Evolutionary conservation across 2,113 vertebrate genomes (phyloP).

Genomic region (Murina feae): DNA sequence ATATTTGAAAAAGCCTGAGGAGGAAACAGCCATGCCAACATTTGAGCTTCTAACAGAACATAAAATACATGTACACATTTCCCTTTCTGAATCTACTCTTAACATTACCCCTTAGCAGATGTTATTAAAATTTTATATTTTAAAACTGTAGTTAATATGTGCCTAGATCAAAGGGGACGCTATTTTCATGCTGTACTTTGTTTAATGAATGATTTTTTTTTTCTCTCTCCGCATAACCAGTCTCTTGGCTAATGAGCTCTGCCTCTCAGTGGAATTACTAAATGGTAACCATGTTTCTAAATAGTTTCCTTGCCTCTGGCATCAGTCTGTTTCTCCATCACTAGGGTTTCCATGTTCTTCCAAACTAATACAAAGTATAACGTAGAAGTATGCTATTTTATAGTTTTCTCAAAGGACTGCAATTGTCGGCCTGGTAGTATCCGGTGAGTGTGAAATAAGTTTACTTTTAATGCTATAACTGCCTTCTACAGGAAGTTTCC

Average conservation of each 20-base stretch:
- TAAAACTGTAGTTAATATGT: conserved; percentile 47
- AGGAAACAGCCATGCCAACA: neutral
- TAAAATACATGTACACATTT: conserved; percentile 33
- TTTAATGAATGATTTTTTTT: conserved; percentile 33
- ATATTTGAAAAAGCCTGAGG: conserved; percentile 27
- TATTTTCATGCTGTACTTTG: conserved; percentile 59
- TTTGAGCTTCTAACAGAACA: neutral
- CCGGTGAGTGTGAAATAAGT: conserved; percentile 71
- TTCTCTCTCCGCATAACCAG: conserved; percentile 24
- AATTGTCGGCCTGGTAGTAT: conserved; percentile 70
- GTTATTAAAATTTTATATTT: conserved; percentile 36
- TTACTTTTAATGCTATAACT: conserved; percentile 75
- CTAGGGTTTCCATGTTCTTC: conserved; percentile 55
- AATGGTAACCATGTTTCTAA: conserved; percentile 72
- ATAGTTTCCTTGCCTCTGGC: conserved; percentile 73
- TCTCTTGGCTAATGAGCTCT: conserved; percentile 63
- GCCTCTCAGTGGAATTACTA: conserved; percentile 68
- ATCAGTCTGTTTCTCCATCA: conserved; percentile 51
- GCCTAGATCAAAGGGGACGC: conserved; percentile 34
- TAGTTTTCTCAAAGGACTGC: conserved; percentile 64
- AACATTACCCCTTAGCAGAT: neutral
- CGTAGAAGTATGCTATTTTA: conserved; percentile 60
- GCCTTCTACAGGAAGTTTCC: conserved; percentile 76
- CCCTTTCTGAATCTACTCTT: conserved; percentile 15
- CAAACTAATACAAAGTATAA: conserved; percentile 60